A percentile compares a stretch with the other conserved stretches of the same genome.
These are phyloP conservation scores for Eremophila alpestris DNA, from an alignment of 2,797 vertebrate species.

Conservation along the genomic window DNA sequence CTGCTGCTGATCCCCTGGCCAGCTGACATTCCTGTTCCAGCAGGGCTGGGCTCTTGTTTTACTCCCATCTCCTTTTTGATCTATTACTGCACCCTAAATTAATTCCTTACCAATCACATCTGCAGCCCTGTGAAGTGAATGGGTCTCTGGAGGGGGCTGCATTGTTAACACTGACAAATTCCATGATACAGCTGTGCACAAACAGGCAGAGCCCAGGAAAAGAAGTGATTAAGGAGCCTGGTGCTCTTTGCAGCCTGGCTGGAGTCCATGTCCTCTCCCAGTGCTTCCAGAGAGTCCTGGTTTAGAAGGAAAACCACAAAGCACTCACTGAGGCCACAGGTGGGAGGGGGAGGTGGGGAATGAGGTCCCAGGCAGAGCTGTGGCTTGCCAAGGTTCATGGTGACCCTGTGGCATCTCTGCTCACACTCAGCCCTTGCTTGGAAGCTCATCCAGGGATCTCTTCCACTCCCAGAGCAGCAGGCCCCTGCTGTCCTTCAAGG, in stretches of 20 bases:
- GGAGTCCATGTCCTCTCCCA: neutral
- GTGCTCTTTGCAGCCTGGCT: neutral
- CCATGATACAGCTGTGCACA: neutral
- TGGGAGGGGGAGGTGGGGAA: neutral
- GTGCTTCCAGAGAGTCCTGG: neutral
- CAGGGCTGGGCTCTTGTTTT: neutral
- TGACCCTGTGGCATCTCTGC: neutral
- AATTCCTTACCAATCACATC: slow-evolving; percentile 40
- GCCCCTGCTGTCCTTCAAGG: neutral
- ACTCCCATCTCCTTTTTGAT: neutral
- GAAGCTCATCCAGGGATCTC: neutral
- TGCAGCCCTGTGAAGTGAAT: neutral
- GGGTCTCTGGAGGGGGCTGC: neutral
- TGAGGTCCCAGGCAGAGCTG: neutral
- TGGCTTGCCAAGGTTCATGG: neutral
- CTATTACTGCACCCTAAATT: slow-evolving; percentile 13
- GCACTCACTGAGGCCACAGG: neutral
- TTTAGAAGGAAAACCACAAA: neutral
- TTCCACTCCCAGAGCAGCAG: neutral
- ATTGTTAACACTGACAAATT: slow-evolving; percentile 22
- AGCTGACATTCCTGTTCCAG: neutral
- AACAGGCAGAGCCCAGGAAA: neutral
- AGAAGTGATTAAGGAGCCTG: slow-evolving; percentile 5
- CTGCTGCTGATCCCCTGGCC: neutral
- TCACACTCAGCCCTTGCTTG: neutral